Base-by-base conservation (phyloP, 2,113 vertebrate genomes). In the Hydropotes inermis region DNA sequence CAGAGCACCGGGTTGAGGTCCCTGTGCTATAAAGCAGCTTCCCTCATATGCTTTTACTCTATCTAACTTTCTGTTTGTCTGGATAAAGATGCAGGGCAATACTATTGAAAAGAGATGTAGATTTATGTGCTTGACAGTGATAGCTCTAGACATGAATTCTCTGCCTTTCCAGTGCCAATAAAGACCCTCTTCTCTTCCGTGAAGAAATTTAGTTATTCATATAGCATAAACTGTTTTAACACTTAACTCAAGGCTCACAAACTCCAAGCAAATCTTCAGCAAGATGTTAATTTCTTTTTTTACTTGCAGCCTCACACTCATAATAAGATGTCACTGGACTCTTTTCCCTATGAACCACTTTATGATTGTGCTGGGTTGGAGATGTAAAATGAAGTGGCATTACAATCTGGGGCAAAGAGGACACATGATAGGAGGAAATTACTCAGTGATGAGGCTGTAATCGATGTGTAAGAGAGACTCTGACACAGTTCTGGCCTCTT, bases 271-370 rank as follows among this genome's bases (percentile, higher is more conserved):
- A 5, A 39, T 91, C 57, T 89, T 88, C 78, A 93, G 82, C 87
- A 82, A 93, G 83, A 94, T 95, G 91, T 94, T 96, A 61, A 95
- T 91, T 92, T 96, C 82, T 93, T 85, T 58, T 87, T 96, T 96
- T 90, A 91, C 95, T 94, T 96, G 95, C 58, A 98, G 81, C 76
- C 55, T 97, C 43, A 82, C 81, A 95, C 67, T 85, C 57, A 55
- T 39, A 78, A 36, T 93, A 92, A 93, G 89, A 89, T 87, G 55
- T 93, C 70, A 19, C 52, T 81, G 89, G 78, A 45, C 4, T 84
- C 92, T 92, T 43, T 50, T 6, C 57, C 30, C 55, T 14, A 15
- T 93, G 70, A 94, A 81, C 21, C 21, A 21, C 39, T 94, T 76
- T 64, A 27, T 78, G 27, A 86, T 36, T 78, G 50, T 93, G 76